These are phyloP conservation scores for Entomobrya proxima DNA, from an alignment of 2,888 invertebrate genomes.

Conservation along the genomic window DNA sequence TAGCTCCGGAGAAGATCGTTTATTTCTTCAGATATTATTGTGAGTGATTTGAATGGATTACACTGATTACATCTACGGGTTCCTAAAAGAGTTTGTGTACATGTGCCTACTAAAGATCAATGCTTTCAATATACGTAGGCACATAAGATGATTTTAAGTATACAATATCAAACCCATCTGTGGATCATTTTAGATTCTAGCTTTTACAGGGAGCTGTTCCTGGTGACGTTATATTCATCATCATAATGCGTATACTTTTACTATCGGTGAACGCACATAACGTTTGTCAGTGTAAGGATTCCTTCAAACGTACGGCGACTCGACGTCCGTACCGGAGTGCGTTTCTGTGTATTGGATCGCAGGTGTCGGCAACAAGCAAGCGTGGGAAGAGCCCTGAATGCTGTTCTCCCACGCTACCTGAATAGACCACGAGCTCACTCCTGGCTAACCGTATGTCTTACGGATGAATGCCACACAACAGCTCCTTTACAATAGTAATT, in stretches of 20 bases:
- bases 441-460: constrained; percentile 70
- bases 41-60: constrained; percentile 41
- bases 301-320: constrained; percentile 37
- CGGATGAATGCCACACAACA: constrained; percentile 59
- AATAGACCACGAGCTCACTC: constrained; percentile 71
- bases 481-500: constrained; percentile 37
- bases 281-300: background rate
- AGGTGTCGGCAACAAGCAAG: constrained; percentile 73
- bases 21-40: constrained; percentile 46
- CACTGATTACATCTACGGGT: background rate
- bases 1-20: constrained; percentile 32
- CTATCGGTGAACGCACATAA: background rate
- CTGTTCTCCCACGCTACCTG: constrained; percentile 71
- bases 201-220: constrained; percentile 1
- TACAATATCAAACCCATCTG: constrained; percentile 51
- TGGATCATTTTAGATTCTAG: constrained; percentile 32
- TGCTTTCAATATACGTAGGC: background rate
- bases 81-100: background rate
- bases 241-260: background rate
- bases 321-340: constrained; percentile 68
- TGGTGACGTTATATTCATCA: background rate
- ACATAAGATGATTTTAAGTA: background rate
- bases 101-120: constrained; percentile 12
- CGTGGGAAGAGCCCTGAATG: constrained; percentile 70
- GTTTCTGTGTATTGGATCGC: constrained; percentile 70